Evolutionary conservation across 2,888 invertebrate genomes (phyloP).

Genomic region (Andrena trimmerana): DNA sequence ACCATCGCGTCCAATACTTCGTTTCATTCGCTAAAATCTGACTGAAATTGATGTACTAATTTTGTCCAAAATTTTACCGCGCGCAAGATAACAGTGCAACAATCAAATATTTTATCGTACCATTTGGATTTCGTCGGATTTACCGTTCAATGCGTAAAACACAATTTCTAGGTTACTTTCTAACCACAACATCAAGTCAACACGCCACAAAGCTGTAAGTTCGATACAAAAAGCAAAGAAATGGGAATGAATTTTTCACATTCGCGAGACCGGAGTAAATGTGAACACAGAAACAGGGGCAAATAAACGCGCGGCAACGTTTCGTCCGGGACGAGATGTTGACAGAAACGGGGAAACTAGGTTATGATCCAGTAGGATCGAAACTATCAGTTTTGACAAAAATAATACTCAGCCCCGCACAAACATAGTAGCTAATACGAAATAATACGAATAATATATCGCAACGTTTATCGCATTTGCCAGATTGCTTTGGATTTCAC

Average conservation of each 20-base stretch:
- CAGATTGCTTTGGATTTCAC: constrained; percentile 76
- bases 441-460: constrained; percentile 16
- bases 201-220: background rate
- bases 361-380: constrained; percentile 49
- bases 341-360: constrained; percentile 38
- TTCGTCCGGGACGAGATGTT: constrained; percentile 4
- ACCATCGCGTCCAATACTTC: background rate
- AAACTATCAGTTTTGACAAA: constrained; percentile 28
- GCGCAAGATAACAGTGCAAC: background rate
- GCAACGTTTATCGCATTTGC: constrained; percentile 19
- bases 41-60: background rate
- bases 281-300: background rate
- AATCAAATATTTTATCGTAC: background rate
- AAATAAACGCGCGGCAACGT: background rate
- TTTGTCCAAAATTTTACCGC: background rate
- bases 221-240: background rate
- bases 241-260: background rate
- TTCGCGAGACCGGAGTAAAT: background rate
- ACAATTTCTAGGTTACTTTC: constrained; percentile 24
- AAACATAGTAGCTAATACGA: constrained; percentile 5
- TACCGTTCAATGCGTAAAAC: background rate
- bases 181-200: constrained; percentile 1
- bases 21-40: background rate
- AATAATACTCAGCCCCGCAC: constrained; percentile 62
- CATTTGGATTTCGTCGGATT: background rate